Evolutionary conservation across 2,888 invertebrate genomes (phyloP), one percentile per base, ranked within the genome.

Genomic region (Toxonevra muliebris): DNA sequence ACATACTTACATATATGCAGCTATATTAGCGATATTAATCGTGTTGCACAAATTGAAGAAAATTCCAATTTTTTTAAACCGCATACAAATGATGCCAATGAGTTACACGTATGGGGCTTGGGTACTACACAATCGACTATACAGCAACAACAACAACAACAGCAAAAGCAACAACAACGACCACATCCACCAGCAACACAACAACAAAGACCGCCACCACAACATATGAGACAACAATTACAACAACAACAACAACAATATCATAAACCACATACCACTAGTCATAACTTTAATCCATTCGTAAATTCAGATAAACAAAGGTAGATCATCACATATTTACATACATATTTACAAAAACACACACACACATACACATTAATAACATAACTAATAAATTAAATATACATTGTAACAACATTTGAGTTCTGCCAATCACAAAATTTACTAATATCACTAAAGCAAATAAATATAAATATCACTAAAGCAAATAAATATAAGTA

Each of bases 51-150:
- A 74, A 84, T 88, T 17, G 82, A 82, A 54, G 82, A 80, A 45
- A 80, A 79, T 69, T 66, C 75, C 52, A 77, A 76, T 74, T 87
- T 83, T 77, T 89, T 89, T 82, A 88, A 84, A 70, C 85, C 86
- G 48, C 76, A 81, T 57, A 73, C 76, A 57, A 75, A 75, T 9
- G 89, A 89, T 72, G 87, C 86, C 41, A 89, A 89, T 71, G 90
- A 90, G 72, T 87, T 90, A 74, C 88, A 89, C 73, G 80, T 88
- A 43, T 90, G 90, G 90, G 90, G 90, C 55, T 86, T 90, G 63
- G 89, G 87, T 11, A 82, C 88, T 50, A 73, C 74, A 85, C 87
- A 63, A 70, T 62, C 65, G 50, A 58, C 64, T 2, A 73, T 76
- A 61, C 78, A 79, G 65, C 66, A 71, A 69, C 71, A 69, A 42